Evolutionary conservation across 2,888 invertebrate genomes (phyloP), one percentile per base, ranked within the genome.

Genomic region (Acrobasis repandana): DNA sequence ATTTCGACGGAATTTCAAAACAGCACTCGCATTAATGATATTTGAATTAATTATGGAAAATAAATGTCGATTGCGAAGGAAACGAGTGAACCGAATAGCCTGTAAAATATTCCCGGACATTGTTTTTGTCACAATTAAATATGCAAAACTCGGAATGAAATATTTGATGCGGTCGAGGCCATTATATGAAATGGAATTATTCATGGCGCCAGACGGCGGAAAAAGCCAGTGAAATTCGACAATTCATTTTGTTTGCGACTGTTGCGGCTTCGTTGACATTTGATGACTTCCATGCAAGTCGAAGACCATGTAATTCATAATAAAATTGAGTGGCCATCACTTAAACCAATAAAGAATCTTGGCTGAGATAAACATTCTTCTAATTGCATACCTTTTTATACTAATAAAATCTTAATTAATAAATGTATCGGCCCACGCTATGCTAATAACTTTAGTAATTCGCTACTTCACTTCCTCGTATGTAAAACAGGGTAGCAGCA

Each of bases 161-260:
- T 89, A 90, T 90, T 90, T 87, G 84, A 86, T 86, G 86, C 80
- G 87, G 86, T 86, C 83, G 78, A 76, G 77, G 83, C 83, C 85
- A 88, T 87, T 86, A 85, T 85, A 86, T 85, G 65, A 85, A 86
- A 85, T 84, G 82, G 84, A 89, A 90, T 90, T 86, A 90, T 90
- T 90, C 86, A 90, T 86, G 82, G 79, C 80, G 79, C 71, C 84
- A 81, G 85, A 82, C 85, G 79, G 74, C 76, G 83, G 85, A 85
- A 88, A 88, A 87, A 87, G 86, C 86, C 83, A 83, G 79, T 81
- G 80, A 84, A 86, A 85, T 84, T 85, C 81, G 79, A 81, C 85
- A 84, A 82, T 89, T 89, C 85, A 87, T 90, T 90, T 88, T 86
- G 86, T 86, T 79, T 82, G 76, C 80, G 79, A 85, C 74, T 82